Evolutionary conservation across 2,888 invertebrate species (phyloP).

Genomic region (Dolichopus griseipennis): DNA sequence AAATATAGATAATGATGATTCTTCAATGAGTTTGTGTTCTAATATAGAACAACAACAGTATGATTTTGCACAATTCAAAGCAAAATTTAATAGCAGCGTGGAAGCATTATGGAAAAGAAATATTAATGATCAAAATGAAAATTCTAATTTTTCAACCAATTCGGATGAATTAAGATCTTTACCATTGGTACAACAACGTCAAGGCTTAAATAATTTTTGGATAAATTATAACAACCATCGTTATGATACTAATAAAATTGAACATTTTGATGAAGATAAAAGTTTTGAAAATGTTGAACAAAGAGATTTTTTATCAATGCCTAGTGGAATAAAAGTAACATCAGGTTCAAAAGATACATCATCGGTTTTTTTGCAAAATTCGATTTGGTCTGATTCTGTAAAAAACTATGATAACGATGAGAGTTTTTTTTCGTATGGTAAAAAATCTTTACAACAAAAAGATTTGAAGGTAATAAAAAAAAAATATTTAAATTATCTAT

Average conservation of each 20-base stretch:
- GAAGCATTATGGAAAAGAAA: conserved; percentile 55
- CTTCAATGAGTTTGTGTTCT: conserved; percentile 10
- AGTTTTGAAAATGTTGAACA: conserved; percentile 13
- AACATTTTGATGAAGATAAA: conserved; percentile 27
- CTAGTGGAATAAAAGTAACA: conserved; percentile 20
- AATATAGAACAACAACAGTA: conserved; percentile 22
- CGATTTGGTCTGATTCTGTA: conserved; percentile 46
- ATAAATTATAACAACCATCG: conserved; percentile 32
- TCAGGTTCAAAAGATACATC: conserved; percentile 24
- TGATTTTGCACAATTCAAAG: conserved; percentile 34
- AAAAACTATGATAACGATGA: conserved; percentile 32
- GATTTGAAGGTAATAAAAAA: conserved; percentile 16
- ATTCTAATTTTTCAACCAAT: conserved; percentile 6
- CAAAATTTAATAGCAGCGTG: conserved; percentile 59
- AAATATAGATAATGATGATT: conserved; percentile 7
- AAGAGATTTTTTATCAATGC: conserved; percentile 32
- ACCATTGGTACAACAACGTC: conserved; percentile 22
- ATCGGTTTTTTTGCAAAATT: conserved; percentile 45
- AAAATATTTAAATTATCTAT: too few relatives aligned
- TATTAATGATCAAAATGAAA: neutral
- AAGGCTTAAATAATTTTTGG: conserved; percentile 31
- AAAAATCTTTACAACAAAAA: conserved; percentile 26
- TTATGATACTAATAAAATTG: conserved; percentile 27
- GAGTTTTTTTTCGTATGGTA: conserved; percentile 31
- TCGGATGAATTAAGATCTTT: conserved; percentile 5